Base-by-base conservation (phyloP, 1,140 invertebrate species). In the Drosophila asahinai region DNA sequence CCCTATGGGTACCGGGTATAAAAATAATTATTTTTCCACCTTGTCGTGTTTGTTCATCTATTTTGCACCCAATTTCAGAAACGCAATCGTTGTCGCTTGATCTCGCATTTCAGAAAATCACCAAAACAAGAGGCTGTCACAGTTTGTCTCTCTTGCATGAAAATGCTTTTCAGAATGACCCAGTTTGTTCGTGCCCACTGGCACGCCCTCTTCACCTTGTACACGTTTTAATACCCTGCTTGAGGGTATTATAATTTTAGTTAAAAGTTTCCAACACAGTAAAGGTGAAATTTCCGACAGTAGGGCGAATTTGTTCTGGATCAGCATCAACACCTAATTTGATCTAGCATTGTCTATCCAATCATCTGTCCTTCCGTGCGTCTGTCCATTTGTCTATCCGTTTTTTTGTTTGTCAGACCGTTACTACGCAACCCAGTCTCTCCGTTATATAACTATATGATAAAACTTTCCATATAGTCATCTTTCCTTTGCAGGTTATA, bases 141-240 rank as follows among this genome's bases (percentile, higher is more conserved):
- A 33, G n/a, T 33, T 22, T n/a, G 49, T 17, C 8, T 22, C 19
- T 51, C 12, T 43, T 51, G 42, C 67, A 77, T 70, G 60, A 86
- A 84, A 84, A 82, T 75, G 74, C 68, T 71, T 78, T 86, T 63
- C n/a, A 52, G 58, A 57, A 52, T 86, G 79, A 86, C 83, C 83
- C 83, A 86, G 57, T 71, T 86, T 63, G 19, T 22, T 7, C 25
- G 33, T 36, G 36, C 54, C 33, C 55, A 66, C 55, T 72, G 68
- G 17, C 66, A 19, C 52, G 68, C 66, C 70, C 70, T 33, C 36
- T n/a, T 67, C 38, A 45, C 62, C 63, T 52, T 25, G 61, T 57
- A 22, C 54, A 25, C 4, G 19, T 40, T 9, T n/a, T 3, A 9
- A 22, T 57, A 57, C 54, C 8, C 36, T 57, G 1, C 5, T 22